These are phyloP conservation scores for Hippocampus guttulatus DNA, from an alignment of 2,113 vertebrate genomes.

Conservation along the genomic window DNA sequence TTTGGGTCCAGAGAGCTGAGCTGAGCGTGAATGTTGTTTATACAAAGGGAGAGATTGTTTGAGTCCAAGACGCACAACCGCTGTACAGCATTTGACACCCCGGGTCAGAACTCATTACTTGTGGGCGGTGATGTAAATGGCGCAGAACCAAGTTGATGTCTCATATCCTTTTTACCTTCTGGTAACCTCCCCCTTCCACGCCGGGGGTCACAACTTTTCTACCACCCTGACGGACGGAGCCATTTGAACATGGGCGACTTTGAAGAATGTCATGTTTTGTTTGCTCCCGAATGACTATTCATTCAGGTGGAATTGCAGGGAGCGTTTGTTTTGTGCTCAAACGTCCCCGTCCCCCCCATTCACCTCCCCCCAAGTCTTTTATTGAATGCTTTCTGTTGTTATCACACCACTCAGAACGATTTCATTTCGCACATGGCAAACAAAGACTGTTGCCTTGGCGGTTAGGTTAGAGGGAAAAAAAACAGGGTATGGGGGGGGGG, in stretches of 20 bases:
- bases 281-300: constrained; percentile 10
- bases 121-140: constrained; percentile 30
- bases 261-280: constrained; percentile 39
- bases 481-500: background rate
- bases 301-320: constrained; percentile 24
- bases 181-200: constrained; percentile 33
- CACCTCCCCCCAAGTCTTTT: constrained; percentile 11
- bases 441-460: background rate
- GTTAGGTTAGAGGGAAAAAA: background rate
- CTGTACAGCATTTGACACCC: constrained; percentile 35
- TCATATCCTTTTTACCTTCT: constrained; percentile 44
- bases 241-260: constrained; percentile 22
- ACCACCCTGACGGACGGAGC: constrained; percentile 25
- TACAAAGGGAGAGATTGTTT: constrained; percentile 11
- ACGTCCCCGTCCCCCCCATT: background rate
- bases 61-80: constrained; percentile 34
- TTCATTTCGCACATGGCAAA: constrained; percentile 6
- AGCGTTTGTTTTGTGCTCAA: constrained; percentile 25
- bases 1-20: constrained; percentile 15
- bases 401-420: constrained; percentile 4
- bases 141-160: constrained; percentile 23
- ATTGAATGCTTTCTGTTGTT: constrained; percentile 10
- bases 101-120: constrained; percentile 50
- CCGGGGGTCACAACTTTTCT: constrained; percentile 22
- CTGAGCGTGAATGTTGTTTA: constrained; percentile 23